A percentile compares a stretch with the other conserved stretches of the same genome.
These are phyloP conservation scores for Naja naja DNA, from an alignment of 2,113 vertebrate genomes.

Conservation along the genomic window DNA sequence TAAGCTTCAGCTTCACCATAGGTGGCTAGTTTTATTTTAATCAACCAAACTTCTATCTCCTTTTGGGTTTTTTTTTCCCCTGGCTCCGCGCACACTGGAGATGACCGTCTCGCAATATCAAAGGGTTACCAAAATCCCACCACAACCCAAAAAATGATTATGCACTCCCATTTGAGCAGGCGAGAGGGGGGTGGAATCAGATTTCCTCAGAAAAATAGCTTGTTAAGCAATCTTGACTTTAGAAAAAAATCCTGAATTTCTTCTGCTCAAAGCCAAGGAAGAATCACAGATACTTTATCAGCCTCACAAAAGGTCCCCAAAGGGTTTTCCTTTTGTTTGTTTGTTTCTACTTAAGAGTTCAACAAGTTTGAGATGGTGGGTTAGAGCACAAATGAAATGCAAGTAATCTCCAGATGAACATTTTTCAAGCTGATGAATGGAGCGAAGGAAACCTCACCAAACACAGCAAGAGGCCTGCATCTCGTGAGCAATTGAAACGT, in stretches of 20 bases:
- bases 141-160: background rate
- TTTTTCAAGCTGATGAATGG: conserved; percentile 18
- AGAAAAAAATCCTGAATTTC: background rate
- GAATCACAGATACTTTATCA: conserved; percentile 7
- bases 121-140: background rate
- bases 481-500: background rate
- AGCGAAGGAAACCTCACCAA: background rate
- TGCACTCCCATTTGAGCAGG: background rate
- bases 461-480: background rate
- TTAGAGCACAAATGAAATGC: conserved; percentile 1
- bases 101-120: background rate
- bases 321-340: background rate
- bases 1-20: background rate
- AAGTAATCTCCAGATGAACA: conserved; percentile 10
- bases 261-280: background rate
- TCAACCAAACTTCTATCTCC: background rate
- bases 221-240: background rate
- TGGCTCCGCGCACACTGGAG: background rate
- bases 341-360: background rate
- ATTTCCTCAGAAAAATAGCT: background rate
- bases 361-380: conserved; percentile 9
- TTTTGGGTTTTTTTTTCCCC: background rate
- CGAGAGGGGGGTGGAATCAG: background rate
- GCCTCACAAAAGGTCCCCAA: background rate
- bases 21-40: background rate